A percentile compares a stretch with the other conserved stretches of the same genome.
phyloP scores from a whole-genome alignment of 2,797 vertebrate species.

The Pseudomugil tenellus region DNA sequence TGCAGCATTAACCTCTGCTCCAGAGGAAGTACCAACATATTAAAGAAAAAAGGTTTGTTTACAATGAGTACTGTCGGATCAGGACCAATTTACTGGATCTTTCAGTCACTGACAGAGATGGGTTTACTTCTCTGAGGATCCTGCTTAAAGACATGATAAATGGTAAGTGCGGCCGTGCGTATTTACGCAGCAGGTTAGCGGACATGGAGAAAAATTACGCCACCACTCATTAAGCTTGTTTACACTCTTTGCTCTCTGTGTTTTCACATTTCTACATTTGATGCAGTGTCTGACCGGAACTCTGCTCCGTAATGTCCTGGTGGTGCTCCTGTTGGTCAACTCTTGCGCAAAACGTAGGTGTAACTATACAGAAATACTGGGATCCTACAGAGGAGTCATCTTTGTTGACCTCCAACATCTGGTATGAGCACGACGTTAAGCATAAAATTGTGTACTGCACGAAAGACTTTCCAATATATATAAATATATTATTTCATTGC shows the following conservation, averaged over 20 bases:
- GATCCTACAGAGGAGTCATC: constrained; percentile 75
- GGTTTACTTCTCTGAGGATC: constrained; percentile 65
- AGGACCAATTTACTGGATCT: constrained; percentile 41
- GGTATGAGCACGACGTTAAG: constrained; percentile 57
- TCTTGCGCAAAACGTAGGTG: constrained; percentile 72
- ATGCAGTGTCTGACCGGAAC: constrained; percentile 78
- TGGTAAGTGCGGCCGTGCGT: constrained; percentile 69
- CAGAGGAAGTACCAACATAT: constrained; percentile 20
- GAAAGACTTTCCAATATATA: background rate
- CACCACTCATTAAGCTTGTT: background rate
- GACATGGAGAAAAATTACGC: background rate
- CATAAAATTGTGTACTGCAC: background rate
- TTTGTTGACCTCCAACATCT: constrained; percentile 77
- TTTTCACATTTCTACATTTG: constrained; percentile 12
- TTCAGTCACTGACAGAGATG: constrained; percentile 54
- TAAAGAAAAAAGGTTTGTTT: constrained; percentile 4
- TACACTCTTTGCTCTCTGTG: background rate
- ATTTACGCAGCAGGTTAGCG: constrained; percentile 25
- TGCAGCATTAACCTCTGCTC: constrained; percentile 30
- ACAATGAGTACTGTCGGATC: constrained; percentile 45
- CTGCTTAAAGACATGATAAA: constrained; percentile 79
- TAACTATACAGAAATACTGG: constrained; percentile 77
- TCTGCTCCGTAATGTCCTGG: constrained; percentile 72
- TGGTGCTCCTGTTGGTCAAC: constrained; percentile 72
- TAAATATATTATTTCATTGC: background rate